phyloP scores from a whole-genome alignment of 2,113 vertebrate species.

The Ptilonorhynchus violaceus region DNA sequence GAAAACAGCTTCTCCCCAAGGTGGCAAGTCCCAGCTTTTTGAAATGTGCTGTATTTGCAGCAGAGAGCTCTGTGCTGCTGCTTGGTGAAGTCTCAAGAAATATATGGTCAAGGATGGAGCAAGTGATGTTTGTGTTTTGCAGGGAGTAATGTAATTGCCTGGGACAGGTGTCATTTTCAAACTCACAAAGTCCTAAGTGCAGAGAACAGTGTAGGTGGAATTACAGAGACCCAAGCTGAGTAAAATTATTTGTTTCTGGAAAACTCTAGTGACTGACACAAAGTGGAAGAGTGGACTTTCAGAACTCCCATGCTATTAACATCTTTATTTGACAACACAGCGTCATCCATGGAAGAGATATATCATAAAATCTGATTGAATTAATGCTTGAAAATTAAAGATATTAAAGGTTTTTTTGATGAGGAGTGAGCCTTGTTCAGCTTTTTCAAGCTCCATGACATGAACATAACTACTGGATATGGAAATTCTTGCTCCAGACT shows the following conservation, averaged over 20 bases:
- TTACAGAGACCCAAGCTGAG: neutral
- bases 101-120: neutral
- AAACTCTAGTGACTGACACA: neutral
- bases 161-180: neutral
- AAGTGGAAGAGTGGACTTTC: neutral
- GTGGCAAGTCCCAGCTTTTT: neutral
- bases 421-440: neutral
- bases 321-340: neutral
- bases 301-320: neutral
- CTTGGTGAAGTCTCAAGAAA: neutral
- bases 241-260: neutral
- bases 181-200: neutral
- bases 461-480: neutral
- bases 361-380: neutral
- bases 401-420: neutral
- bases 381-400: neutral
- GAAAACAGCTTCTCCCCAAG: neutral
- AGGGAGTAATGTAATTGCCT: neutral
- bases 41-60: neutral
- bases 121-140: neutral
- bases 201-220: neutral
- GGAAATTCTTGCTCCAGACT: neutral
- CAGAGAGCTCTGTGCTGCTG: neutral
- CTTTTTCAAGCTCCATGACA: neutral
- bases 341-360: neutral